Evolutionary conservation across 2,113 vertebrate genomes (phyloP).

Genomic region (Laticauda colubrina): DNA sequence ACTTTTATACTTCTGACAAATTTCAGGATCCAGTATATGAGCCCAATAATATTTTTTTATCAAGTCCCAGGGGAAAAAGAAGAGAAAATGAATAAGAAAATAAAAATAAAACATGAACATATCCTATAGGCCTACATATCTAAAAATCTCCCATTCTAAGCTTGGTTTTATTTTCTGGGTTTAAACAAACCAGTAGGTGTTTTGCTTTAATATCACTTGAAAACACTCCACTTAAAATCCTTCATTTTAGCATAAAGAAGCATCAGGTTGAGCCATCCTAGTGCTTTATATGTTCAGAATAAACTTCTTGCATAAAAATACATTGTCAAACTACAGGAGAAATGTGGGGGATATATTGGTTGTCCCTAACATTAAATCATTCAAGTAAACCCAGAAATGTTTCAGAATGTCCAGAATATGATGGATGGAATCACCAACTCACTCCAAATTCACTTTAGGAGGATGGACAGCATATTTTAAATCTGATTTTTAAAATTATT

Average conservation of each 20-base stretch:
- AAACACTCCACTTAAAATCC: constrained; percentile 14
- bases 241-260: neutral
- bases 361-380: neutral
- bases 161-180: neutral
- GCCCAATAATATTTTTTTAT: neutral
- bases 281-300: neutral
- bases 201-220: neutral
- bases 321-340: fast-evolving
- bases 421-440: neutral
- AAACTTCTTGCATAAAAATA: neutral
- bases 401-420: neutral
- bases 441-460: neutral
- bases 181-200: neutral
- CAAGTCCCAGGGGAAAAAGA: neutral
- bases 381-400: neutral
- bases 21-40: neutral
- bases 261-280: neutral
- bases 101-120: neutral
- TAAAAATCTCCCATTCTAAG: neutral
- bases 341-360: neutral
- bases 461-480: neutral
- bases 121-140: constrained; percentile 2
- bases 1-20: neutral
- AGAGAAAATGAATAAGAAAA: neutral
- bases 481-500: neutral